Evolutionary conservation across 2,888 invertebrate genomes (phyloP).

Genomic region (Napeogenes inachia): DNA sequence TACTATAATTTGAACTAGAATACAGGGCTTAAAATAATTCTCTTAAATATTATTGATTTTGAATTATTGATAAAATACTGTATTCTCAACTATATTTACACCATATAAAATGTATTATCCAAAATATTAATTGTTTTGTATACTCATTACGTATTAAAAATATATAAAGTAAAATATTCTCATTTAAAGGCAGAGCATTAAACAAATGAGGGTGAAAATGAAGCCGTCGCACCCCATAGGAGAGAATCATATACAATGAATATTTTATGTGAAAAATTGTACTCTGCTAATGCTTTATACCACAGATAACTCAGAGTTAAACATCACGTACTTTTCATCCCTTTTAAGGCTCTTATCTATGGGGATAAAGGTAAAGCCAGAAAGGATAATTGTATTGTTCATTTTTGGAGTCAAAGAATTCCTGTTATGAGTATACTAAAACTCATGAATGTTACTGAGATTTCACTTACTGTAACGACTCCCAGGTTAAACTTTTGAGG

Average conservation of each 20-base stretch:
- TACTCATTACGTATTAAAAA: background rate
- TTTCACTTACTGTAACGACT: constrained; percentile 1
- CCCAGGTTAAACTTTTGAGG: background rate
- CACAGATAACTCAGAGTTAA: constrained; percentile 21
- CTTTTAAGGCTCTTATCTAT: constrained; percentile 24
- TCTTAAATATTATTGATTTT: too few relatives aligned
- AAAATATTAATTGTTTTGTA: too few relatives aligned
- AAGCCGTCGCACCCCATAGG: constrained; percentile 40
- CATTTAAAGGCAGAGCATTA: constrained; percentile 35
- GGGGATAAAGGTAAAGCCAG: constrained; percentile 18
- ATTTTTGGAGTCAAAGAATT: constrained; percentile 20
- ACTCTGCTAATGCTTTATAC: constrained; percentile 29
- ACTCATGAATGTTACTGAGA: constrained; percentile 6
- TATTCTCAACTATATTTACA: too few relatives aligned
- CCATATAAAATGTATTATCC: too few relatives aligned
- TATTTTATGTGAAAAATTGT: constrained; percentile 61
- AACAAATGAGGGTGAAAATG: constrained; percentile 36
- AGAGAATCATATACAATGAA: constrained; percentile 46
- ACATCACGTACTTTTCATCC: constrained; percentile 28
- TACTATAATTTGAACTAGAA: too few relatives aligned
- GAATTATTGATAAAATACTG: too few relatives aligned
- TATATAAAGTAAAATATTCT: constrained; percentile 31
- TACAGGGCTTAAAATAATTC: too few relatives aligned
- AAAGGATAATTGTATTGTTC: constrained; percentile 19
- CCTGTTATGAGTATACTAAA: constrained; percentile 6